phyloP scores from a whole-genome alignment of 1,140 invertebrate genomes.

The Marisa cornuarietis region DNA sequence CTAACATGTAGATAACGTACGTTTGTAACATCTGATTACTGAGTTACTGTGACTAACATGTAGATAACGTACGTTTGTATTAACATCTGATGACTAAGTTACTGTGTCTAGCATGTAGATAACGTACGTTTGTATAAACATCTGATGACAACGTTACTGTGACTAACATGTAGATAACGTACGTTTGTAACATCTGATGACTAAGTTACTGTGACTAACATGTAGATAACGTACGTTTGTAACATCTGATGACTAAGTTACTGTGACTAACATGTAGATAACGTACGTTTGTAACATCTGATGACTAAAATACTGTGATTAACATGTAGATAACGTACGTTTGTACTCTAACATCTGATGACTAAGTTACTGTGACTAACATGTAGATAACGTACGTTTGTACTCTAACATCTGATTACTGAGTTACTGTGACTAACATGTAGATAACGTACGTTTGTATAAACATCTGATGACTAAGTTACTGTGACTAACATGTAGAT shows the following conservation, averaged over 20 bases:
- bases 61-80: slow-evolving; percentile 32
- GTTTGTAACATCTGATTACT: background rate
- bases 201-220: too few species aligned
- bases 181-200: background rate
- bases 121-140: slow-evolving; percentile 22
- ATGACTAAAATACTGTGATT: too few species aligned
- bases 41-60: background rate
- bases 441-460: slow-evolving; percentile 32
- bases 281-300: slow-evolving; percentile 20
- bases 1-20: slow-evolving; percentile 29
- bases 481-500: slow-evolving; percentile 11
- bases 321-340: slow-evolving; percentile 31
- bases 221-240: slow-evolving; percentile 32
- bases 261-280: slow-evolving; percentile 15
- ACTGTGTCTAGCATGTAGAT: slow-evolving; percentile 7
- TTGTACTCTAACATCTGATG: too few species aligned
- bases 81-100: too few species aligned
- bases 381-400: slow-evolving; percentile 32
- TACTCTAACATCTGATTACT: too few species aligned
- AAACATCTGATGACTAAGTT: too few species aligned
- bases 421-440: background rate
- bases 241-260: too few species aligned
- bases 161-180: slow-evolving; percentile 28
- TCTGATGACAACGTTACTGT: too few species aligned
- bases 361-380: too few species aligned